These are phyloP conservation scores for Drosophila dives DNA, from an alignment of 2,888 invertebrate species.

Conservation along the genomic window DNA sequence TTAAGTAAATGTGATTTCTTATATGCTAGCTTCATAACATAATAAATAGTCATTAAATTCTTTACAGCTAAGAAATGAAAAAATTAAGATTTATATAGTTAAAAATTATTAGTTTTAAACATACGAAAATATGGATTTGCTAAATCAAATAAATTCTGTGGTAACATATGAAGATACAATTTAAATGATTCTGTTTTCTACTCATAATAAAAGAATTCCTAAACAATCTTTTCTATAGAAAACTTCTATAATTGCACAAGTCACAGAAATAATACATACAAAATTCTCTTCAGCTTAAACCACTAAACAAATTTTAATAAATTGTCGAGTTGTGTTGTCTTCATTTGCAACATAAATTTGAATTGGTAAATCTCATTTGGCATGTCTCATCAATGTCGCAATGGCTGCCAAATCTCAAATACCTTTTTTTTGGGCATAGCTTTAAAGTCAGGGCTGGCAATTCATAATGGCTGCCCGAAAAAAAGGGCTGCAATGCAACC, in stretches of 20 bases:
- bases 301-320: neutral
- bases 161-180: neutral
- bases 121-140: neutral
- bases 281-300: neutral
- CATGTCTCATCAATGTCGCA: conserved; percentile 32
- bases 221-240: no score
- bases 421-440: conserved; percentile 11
- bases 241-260: neutral
- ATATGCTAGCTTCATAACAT: neutral
- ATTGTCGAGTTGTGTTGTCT: conserved; percentile 1
- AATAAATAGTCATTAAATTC: neutral
- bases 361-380: conserved; percentile 39
- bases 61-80: neutral
- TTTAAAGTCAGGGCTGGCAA: conserved; percentile 33
- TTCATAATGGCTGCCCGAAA: conserved; percentile 63
- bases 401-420: conserved; percentile 30
- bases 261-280: accelerated
- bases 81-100: neutral
- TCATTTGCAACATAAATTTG: conserved; percentile 24
- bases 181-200: neutral
- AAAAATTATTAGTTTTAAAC: neutral
- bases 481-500: conserved; percentile 32
- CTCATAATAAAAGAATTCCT: neutral
- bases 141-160: neutral
- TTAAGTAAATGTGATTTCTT: neutral